phyloP scores from a whole-genome alignment of 2,113 vertebrate species.

The Apteryx mantelli region DNA sequence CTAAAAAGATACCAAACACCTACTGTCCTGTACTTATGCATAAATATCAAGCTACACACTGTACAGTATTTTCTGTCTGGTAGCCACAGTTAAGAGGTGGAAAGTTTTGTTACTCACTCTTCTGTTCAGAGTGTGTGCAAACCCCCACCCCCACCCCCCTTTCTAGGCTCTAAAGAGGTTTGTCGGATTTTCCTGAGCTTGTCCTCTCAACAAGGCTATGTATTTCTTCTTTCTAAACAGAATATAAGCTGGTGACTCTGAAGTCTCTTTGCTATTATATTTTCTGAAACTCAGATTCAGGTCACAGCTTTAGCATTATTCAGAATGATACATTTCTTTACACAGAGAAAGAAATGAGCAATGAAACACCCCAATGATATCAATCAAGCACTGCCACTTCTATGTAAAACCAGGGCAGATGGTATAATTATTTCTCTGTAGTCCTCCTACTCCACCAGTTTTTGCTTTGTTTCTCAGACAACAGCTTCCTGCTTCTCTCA shows the following conservation, averaged over 20 bases:
- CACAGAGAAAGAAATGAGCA: background rate
- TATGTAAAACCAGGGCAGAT: background rate
- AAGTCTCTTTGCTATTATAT: background rate
- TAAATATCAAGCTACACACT: background rate
- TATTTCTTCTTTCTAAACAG: background rate
- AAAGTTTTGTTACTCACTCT: background rate
- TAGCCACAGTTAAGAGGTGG: background rate
- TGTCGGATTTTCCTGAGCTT: background rate
- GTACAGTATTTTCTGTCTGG: background rate
- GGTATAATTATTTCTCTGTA: background rate
- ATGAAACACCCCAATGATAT: background rate
- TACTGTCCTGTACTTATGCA: background rate
- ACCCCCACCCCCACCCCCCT: accelerated
- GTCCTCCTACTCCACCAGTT: background rate
- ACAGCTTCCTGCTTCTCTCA: background rate
- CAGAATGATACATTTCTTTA: background rate
- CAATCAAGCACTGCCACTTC: background rate
- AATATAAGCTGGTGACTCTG: background rate
- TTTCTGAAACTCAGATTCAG: background rate
- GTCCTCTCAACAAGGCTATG: background rate
- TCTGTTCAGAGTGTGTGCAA: background rate
- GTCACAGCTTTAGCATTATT: background rate
- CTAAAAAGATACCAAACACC: background rate
- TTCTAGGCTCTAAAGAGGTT: background rate
- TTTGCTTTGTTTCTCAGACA: background rate